These are phyloP conservation scores for Stegodyphus mimosarum DNA, from an alignment of 1,140 invertebrate genomes.

Conservation along the genomic window DNA sequence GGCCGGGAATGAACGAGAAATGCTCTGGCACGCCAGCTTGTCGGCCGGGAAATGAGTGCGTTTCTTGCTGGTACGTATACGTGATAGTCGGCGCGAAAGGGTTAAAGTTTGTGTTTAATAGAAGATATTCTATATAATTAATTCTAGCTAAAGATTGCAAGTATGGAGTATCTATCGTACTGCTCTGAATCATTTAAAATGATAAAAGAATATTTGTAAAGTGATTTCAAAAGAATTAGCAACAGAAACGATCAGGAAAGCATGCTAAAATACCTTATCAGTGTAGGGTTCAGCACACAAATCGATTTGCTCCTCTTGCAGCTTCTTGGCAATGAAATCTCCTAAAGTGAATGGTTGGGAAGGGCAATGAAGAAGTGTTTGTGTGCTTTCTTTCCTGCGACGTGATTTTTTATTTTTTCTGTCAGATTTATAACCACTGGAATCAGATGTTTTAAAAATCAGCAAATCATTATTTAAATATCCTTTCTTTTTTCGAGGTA, in stretches of 20 bases:
- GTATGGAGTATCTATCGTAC: no score
- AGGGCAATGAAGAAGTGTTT: conserved; percentile 4
- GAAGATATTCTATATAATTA: no score
- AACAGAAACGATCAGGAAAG: background rate
- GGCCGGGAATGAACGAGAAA: no score
- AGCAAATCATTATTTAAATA: conserved; percentile 20
- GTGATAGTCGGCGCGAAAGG: no score
- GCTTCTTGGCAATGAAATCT: conserved; percentile 62
- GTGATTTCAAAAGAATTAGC: no score
- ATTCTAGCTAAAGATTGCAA: no score
- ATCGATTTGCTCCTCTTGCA: conserved; percentile 68
- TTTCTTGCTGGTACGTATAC: no score
- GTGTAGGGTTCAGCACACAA: conserved; percentile 68
- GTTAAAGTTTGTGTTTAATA: no score
- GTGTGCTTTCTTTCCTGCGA: conserved; percentile 25
- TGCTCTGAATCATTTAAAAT: no score
- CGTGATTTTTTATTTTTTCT: conserved; percentile 40
- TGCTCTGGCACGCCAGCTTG: no score
- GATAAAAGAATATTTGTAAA: no score
- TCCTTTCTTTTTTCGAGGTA: conserved; percentile 27
- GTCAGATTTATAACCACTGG: conserved; percentile 14
- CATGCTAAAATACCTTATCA: conserved; percentile 63
- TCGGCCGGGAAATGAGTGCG: no score
- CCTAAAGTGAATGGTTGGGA: conserved; percentile 24
- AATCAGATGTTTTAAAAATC: background rate